Base-by-base conservation (phyloP, 2,888 invertebrate genomes). In the Acleris emargana region DNA sequence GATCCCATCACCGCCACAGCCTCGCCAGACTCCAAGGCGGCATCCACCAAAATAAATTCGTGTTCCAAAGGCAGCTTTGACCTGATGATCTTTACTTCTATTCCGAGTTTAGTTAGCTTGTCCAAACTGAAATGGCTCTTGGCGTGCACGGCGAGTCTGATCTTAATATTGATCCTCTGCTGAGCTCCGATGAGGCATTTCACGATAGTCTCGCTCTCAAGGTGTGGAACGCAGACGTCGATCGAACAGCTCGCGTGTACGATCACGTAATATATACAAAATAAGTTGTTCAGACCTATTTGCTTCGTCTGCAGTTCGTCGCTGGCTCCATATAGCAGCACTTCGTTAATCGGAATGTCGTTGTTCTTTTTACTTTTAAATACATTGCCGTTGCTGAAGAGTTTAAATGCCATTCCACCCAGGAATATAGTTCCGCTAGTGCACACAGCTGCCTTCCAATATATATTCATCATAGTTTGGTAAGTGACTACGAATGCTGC, bases 21-120 rank as follows among this genome's bases (percentile, higher is more conserved):
- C n/a, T 81, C 82, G 1, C 58, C 54, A 4, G 49, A 62, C 9
- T 67, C 69, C 4, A 68, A 71, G 7, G 68, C 42, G 11, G 76
- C 82, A 62, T 89, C 87, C 7, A 89, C 73, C 59, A 90, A 73
- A 62, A 86, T 73, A 61, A 88, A 89, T 66, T 88, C 86, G 52
- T 89, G 84, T 68, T 81, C 83, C 58, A 89, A 68, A 16, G 73
- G 76, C 11, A 84, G 77, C 5, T 58, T 42, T 1, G 81, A 73
- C 13, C 71, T 77, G 4, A 86, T 77, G 3, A 82, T 70, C 70
- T 84, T 88, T 16, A 88, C 82, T 69, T 82, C 78, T 5, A 88
- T 81, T 3, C 80, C 84, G 54, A 75, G 70, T 59, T 78, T 73
- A n/a, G 74, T 71, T 22, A 88, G 76, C 47, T 69, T 67, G 18